Evolutionary conservation across 23 tunicate genomes (phyloP).

Genomic region (Corella eumyota): DNA sequence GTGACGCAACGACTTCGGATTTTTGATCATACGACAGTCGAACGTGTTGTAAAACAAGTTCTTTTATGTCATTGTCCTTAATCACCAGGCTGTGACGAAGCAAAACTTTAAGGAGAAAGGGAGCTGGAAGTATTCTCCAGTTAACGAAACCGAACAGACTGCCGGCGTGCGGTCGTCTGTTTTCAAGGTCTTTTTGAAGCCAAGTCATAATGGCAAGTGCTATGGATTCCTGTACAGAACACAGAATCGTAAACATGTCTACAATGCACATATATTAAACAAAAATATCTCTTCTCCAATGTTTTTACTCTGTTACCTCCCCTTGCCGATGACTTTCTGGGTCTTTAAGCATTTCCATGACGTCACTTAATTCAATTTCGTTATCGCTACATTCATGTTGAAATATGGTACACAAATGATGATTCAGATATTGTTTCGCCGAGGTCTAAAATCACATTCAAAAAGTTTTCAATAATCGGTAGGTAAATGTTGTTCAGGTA

Average conservation of each 20-base stretch:
- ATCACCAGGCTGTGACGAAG: slow-evolving; percentile 22
- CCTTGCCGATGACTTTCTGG: slow-evolving; percentile 29
- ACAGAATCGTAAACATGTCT: neutral
- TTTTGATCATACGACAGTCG: slow-evolving; percentile 30
- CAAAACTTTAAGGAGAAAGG: slow-evolving; percentile 29
- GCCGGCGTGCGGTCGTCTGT: slow-evolving; percentile 16
- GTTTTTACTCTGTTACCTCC: slow-evolving; percentile 56
- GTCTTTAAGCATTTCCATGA: slow-evolving; percentile 26
- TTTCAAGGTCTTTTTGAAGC: slow-evolving; percentile 20
- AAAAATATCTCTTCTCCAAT: too few species aligned
- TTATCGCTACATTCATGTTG: slow-evolving; percentile 8
- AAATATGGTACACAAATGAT: slow-evolving; percentile 27
- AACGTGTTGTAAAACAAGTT: slow-evolving; percentile 24
- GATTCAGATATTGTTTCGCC: slow-evolving; percentile 19
- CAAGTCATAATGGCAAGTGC: slow-evolving; percentile 20
- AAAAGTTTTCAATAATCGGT: neutral
- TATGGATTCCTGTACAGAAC: slow-evolving; percentile 11
- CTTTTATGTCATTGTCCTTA: slow-evolving; percentile 9
- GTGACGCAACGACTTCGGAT: neutral
- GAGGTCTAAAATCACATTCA: slow-evolving; percentile 13
- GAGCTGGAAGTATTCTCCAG: slow-evolving; percentile 33
- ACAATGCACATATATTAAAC: neutral
- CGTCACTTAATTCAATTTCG: slow-evolving; percentile 13
- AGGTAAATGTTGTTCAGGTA: too few species aligned
- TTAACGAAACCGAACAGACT: slow-evolving; percentile 12